Conservation (phyloP, 2,113 vertebrate species). For the Agelaius phoeniceus region DNA sequence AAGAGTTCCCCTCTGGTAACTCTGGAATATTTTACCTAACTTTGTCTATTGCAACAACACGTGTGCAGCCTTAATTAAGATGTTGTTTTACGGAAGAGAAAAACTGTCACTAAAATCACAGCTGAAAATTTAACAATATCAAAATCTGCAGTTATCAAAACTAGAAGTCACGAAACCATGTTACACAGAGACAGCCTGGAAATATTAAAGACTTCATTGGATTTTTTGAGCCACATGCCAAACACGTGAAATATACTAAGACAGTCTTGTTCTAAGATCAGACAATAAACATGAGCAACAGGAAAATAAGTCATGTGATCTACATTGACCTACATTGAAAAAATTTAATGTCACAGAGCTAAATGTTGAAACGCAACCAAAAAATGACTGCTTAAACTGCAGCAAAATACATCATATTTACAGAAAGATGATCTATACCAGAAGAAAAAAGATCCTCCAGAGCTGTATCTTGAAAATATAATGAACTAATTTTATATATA, state of each 20-base stretch:
- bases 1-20: accelerated
- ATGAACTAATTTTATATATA: neutral
- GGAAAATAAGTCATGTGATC: neutral
- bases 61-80: neutral
- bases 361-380: neutral
- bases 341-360: neutral
- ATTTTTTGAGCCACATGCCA: neutral
- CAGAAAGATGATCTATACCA: neutral
- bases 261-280: neutral
- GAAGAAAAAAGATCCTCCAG: neutral
- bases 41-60: accelerated
- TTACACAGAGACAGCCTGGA: neutral
- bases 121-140: neutral
- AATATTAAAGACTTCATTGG: neutral
- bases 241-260: neutral
- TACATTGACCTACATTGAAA: neutral
- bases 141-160: neutral
- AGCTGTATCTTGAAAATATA: neutral
- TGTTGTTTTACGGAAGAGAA: neutral
- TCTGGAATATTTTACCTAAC: neutral
- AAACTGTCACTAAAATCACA: neutral
- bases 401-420: neutral
- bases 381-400: neutral
- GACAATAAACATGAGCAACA: neutral
- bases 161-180: neutral